These are phyloP conservation scores for Sycophaga agraensis DNA, from an alignment of 1,140 invertebrate species.

Conservation along the genomic window DNA sequence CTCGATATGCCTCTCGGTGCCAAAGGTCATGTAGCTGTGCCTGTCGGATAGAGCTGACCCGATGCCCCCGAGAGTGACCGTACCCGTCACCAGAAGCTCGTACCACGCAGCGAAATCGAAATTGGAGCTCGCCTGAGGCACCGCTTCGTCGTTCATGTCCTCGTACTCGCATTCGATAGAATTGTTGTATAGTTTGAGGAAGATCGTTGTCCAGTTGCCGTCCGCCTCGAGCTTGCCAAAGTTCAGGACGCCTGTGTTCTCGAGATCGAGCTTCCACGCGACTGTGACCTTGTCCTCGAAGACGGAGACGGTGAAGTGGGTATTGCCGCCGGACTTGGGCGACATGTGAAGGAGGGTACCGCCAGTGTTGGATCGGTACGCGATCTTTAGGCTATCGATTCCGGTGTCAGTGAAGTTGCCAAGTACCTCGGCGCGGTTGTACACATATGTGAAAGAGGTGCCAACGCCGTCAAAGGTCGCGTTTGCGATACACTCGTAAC, in stretches of 20 bases:
- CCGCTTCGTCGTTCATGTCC: slow-evolving; percentile 43
- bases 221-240: slow-evolving; percentile 66
- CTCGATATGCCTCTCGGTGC: slow-evolving; percentile 37
- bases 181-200: slow-evolving; percentile 60
- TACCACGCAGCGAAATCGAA: slow-evolving; percentile 65
- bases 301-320: slow-evolving; percentile 71
- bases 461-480: slow-evolving; percentile 78
- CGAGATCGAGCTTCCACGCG: slow-evolving; percentile 64
- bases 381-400: slow-evolving; percentile 62
- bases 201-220: slow-evolving; percentile 70
- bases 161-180: slow-evolving; percentile 56
- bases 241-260: slow-evolving; percentile 53
- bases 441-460: slow-evolving; percentile 62
- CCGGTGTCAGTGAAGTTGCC: slow-evolving; percentile 41
- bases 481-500: slow-evolving; percentile 91
- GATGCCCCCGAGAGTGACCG: slow-evolving; percentile 52
- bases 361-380: slow-evolving; percentile 69
- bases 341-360: slow-evolving; percentile 69
- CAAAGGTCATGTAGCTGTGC: slow-evolving; percentile 45
- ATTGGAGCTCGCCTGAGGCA: slow-evolving; percentile 38
- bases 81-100: slow-evolving; percentile 57
- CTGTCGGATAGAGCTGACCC: slow-evolving; percentile 38
- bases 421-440: slow-evolving; percentile 32
- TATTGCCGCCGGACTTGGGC: slow-evolving; percentile 53
- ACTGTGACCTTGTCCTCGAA: slow-evolving; percentile 69